Percentiles rank a stretch among this genome's conserved stretches.
Evolutionary conservation across 2,113 vertebrate genomes (phyloP).

Genomic region (Scophthalmus maximus): DNA sequence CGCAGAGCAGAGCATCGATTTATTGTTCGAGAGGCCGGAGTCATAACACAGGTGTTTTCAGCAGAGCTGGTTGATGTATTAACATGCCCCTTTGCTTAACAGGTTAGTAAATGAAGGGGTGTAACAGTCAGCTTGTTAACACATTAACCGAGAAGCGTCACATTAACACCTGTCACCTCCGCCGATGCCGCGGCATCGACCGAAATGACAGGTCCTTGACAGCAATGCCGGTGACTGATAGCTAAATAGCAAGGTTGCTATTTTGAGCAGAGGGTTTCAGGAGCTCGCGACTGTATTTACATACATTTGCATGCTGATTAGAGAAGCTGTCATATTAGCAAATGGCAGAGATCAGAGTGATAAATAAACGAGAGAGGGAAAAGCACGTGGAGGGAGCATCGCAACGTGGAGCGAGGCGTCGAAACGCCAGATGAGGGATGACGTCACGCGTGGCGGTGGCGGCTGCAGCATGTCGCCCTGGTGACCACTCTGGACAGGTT

Average conservation of each 20-base stretch:
- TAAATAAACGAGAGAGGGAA: slow-evolving; percentile 29
- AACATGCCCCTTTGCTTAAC: slow-evolving; percentile 44
- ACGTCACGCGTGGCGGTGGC: background rate
- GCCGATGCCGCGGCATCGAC: slow-evolving; percentile 44
- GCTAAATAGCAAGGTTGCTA: slow-evolving; percentile 68
- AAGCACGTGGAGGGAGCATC: background rate
- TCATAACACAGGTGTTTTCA: slow-evolving; percentile 62
- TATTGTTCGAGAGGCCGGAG: slow-evolving; percentile 53
- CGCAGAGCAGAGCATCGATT: slow-evolving; percentile 50
- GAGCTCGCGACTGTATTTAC: slow-evolving; percentile 70
- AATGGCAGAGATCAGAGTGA: slow-evolving; percentile 56
- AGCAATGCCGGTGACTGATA: slow-evolving; percentile 66
- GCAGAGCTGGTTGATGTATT: slow-evolving; percentile 17
- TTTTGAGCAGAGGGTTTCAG: slow-evolving; percentile 42
- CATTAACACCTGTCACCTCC: slow-evolving; percentile 55
- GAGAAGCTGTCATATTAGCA: slow-evolving; percentile 59
- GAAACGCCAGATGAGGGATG: slow-evolving; percentile 6
- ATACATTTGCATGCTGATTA: slow-evolving; percentile 81
- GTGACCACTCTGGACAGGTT: slow-evolving; percentile 35
- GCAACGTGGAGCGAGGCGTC: background rate
- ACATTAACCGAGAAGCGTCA: slow-evolving; percentile 40
- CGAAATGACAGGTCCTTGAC: slow-evolving; percentile 60
- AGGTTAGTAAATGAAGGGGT: slow-evolving; percentile 34
- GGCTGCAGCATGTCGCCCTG: slow-evolving; percentile 18
- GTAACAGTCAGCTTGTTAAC: slow-evolving; percentile 35